A percentile compares a stretch with the other conserved stretches of the same genome.
Conservation (phyloP, 1,140 invertebrate genomes). For the Aphelenchoides besseyi region DNA sequence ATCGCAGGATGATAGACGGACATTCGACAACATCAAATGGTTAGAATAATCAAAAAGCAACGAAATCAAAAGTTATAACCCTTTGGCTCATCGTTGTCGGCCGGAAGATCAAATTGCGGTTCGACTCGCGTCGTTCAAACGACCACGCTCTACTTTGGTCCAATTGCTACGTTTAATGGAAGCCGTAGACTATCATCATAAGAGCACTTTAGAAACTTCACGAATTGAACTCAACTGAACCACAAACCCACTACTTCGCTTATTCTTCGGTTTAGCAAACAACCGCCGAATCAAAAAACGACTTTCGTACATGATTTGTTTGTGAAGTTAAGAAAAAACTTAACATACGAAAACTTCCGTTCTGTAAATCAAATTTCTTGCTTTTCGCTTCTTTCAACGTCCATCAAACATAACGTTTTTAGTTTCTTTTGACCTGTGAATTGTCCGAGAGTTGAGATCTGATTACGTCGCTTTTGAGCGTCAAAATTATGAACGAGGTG, state of each 20-base stretch:
- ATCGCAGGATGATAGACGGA: conserved; percentile 26
- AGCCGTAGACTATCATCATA: too few species aligned
- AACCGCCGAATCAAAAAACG: too few species aligned
- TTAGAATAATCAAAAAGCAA: neutral
- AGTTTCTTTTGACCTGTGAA: too few species aligned
- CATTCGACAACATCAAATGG: conserved; percentile 13
- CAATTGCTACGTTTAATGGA: neutral
- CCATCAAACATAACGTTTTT: too few species aligned
- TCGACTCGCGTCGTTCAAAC: neutral
- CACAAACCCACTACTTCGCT: too few species aligned
- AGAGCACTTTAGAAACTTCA: too few species aligned
- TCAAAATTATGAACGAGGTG: neutral
- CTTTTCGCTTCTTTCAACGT: neutral
- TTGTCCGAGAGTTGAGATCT: too few species aligned
- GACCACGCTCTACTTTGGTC: neutral
- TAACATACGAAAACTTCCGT: conserved; percentile 5
- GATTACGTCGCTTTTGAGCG: neutral
- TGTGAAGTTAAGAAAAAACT: neutral
- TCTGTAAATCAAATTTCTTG: conserved; percentile 6
- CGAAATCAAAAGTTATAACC: neutral
- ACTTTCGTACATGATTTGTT: neutral
- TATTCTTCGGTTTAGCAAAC: too few species aligned
- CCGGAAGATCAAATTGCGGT: neutral
- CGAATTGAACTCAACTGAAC: too few species aligned
- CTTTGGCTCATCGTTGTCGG: too few species aligned